Evolutionary conservation across 2,888 invertebrate species (phyloP).

Genomic region (Spodoptera picta): DNA sequence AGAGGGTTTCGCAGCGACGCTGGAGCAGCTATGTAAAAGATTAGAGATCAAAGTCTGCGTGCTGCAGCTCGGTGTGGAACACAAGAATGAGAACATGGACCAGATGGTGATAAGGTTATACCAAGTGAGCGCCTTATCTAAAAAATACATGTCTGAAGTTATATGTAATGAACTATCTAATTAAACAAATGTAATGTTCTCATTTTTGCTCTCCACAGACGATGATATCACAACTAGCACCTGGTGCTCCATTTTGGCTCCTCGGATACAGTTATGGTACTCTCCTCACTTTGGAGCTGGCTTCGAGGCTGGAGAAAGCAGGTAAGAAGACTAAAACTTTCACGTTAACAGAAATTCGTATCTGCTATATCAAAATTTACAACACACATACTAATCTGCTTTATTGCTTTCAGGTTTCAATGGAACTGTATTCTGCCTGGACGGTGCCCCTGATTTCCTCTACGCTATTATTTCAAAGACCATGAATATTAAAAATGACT

Average conservation of each 20-base stretch:
- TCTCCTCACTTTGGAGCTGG: conserved; percentile 93
- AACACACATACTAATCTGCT: neutral
- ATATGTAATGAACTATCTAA: too few species aligned
- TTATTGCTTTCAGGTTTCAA: conserved; percentile 71
- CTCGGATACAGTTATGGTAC: conserved; percentile 97
- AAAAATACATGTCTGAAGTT: too few species aligned
- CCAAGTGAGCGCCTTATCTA: conserved; percentile 75
- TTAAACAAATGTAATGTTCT: too few species aligned
- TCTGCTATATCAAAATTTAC: too few species aligned
- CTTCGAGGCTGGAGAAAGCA: conserved; percentile 90
- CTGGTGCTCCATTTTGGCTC: conserved; percentile 91
- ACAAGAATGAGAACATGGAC: conserved; percentile 76
- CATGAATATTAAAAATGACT: conserved; percentile 78
- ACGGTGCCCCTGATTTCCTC: conserved; percentile 93
- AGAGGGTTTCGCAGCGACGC: conserved; percentile 89
- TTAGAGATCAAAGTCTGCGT: conserved; percentile 86
- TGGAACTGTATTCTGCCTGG: conserved; percentile 92
- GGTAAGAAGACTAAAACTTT: conserved; percentile 75
- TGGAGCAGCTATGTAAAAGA: conserved; percentile 86
- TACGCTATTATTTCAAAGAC: conserved; percentile 87
- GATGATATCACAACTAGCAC: conserved; percentile 87
- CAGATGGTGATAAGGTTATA: conserved; percentile 86
- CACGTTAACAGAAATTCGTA: too few species aligned
- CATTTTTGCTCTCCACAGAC: conserved; percentile 80
- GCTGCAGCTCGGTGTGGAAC: conserved; percentile 86